Conservation (phyloP, 2,113 vertebrate species). For the Argyrosomus japonicus region DNA sequence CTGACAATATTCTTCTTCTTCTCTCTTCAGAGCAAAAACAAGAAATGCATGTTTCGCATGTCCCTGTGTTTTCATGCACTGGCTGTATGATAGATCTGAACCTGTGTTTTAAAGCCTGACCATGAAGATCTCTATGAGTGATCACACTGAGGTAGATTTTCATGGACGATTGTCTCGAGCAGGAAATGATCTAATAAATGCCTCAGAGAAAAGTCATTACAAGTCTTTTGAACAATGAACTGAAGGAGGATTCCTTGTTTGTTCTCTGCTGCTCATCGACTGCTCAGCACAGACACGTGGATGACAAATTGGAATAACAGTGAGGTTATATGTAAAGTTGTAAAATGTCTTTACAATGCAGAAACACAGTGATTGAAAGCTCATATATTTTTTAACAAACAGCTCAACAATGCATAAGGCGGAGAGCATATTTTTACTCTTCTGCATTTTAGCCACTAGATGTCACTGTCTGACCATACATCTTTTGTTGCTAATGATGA, state of each 20-base stretch:
- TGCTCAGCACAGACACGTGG: neutral
- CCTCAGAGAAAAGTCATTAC: neutral
- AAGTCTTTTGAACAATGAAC: neutral
- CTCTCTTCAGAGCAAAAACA: too few relatives aligned
- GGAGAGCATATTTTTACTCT: neutral
- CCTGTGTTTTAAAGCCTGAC: too few relatives aligned
- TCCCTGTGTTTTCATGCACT: too few relatives aligned
- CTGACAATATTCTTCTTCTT: too few relatives aligned
- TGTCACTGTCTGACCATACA: slow-evolving; percentile 22
- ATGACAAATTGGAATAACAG: neutral
- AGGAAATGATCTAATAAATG: neutral
- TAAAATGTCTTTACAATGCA: neutral
- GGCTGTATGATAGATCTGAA: too few relatives aligned
- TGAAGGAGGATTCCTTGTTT: neutral
- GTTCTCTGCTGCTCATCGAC: too few relatives aligned
- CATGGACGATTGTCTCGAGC: neutral
- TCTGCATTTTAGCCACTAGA: slow-evolving; percentile 27
- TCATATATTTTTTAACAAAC: neutral
- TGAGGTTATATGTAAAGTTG: neutral
- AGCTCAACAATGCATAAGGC: neutral
- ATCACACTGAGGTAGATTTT: too few relatives aligned
- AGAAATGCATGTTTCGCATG: too few relatives aligned
- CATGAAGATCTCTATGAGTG: too few relatives aligned
- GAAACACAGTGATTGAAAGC: neutral
- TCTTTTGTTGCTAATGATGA: neutral